Percentiles rank a stretch among this genome's conserved stretches.
Evolutionary conservation across 1,140 invertebrate species (phyloP).

Genomic region (Drosophila trapezifrons): DNA sequence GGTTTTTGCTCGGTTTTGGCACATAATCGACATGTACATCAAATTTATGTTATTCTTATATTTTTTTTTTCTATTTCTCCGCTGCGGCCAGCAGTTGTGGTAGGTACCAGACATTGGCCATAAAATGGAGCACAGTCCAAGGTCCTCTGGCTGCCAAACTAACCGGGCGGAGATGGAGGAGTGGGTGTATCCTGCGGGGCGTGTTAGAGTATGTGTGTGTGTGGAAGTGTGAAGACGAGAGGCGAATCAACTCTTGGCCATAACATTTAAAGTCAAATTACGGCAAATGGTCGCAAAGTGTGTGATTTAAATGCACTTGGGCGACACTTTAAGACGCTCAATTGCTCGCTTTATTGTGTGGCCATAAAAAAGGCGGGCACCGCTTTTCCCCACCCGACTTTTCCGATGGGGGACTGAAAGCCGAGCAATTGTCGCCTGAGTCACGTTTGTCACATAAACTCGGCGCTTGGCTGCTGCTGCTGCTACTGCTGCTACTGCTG

Average conservation of each 20-base stretch:
- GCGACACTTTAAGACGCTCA: slow-evolving; percentile 82
- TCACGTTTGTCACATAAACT: slow-evolving; percentile 82
- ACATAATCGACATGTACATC: slow-evolving; percentile 79
- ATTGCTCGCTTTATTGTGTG: slow-evolving; percentile 81
- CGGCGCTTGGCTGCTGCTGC: slow-evolving; percentile 57
- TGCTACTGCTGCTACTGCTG: slow-evolving; percentile 24
- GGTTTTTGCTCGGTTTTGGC: slow-evolving; percentile 53
- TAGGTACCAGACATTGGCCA: slow-evolving; percentile 69
- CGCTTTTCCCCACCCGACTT: slow-evolving; percentile 15
- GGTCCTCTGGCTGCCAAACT: slow-evolving; percentile 58
- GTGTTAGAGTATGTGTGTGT: background rate
- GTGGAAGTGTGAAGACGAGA: slow-evolving; percentile 1
- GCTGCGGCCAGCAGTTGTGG: slow-evolving; percentile 33
- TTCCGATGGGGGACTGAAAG: slow-evolving; percentile 50
- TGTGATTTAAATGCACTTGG: slow-evolving; percentile 83
- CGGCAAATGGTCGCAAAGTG: slow-evolving; percentile 83
- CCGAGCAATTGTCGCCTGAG: slow-evolving; percentile 78
- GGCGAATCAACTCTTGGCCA: slow-evolving; percentile 60
- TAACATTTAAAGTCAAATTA: slow-evolving; percentile 83
- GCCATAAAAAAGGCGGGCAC: slow-evolving; percentile 67
- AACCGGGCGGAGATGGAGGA: slow-evolving; percentile 8
- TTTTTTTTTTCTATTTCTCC: slow-evolving; percentile 12
- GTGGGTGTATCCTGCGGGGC: background rate
- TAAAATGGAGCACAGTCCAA: slow-evolving; percentile 60
- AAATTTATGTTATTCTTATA: slow-evolving; percentile 71